Evolutionary conservation across 2,888 invertebrate species (phyloP), one percentile per base, ranked within the genome.

Genomic region (Rutpela maculata): DNA sequence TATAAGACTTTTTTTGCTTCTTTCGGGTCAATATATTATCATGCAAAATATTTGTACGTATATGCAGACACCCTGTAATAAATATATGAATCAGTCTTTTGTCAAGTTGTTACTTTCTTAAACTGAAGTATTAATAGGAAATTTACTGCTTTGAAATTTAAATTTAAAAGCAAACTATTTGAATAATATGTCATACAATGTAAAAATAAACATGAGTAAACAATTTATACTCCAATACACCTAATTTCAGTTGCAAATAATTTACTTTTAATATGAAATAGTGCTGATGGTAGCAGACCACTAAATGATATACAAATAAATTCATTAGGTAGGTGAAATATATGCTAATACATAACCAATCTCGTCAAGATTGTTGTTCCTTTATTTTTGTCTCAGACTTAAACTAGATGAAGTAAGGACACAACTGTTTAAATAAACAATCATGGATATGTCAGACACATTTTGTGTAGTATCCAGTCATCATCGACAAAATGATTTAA

Each of bases 331-430:
- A 69, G 35, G 38, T 69, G 59, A 69, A 72, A 56, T 38, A 19
- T 60, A 63, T 55, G 38, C 50, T 9, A 60, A 71, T 62, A n/a
- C n/a, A 62, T 22, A 31, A 60, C n/a, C 11, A 15, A 22, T 12
- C 35, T 31, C 4, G 38, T 55, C 15, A 31, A 72, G 17, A 63
- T 55, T 72, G 59, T 69, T 43, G 60, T 60, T 75, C 15, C 35
- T 22, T 73, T 72, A 66, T 60, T 76, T 26, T 26, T 78, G 82
- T 81, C 84, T 88, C 88, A 88, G 89, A 89, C 89, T 89, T 88
- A 89, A 89, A 89, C 89, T 88, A 82, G 74, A 50, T 83, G 78
- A 82, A 87, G 87, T 87, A 88, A 88, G 87, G 85, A 87, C 83
- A 55, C 22, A 22, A 19, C 50, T 50, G 62, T 70, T 57, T 70